phyloP scores from a whole-genome alignment of 2,113 vertebrate species.

The Odontesthes bonariensis region DNA sequence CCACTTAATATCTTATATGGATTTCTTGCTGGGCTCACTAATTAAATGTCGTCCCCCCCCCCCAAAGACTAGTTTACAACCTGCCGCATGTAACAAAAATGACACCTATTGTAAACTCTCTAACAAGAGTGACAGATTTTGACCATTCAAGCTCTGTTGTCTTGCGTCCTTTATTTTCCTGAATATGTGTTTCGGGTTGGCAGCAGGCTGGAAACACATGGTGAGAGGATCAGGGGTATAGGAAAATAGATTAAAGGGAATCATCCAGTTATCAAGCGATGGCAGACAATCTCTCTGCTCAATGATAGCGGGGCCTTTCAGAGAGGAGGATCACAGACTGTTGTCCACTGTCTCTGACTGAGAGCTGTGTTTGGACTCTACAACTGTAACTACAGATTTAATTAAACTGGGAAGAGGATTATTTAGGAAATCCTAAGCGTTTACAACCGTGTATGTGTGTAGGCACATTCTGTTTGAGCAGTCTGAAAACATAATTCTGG shows the following conservation, averaged over 20 bases:
- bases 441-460: conserved; percentile 30
- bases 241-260: conserved; percentile 80
- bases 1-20: no score
- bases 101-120: no score
- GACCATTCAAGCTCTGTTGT: no score
- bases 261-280: conserved; percentile 77
- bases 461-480: conserved; percentile 22
- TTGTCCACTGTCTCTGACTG: conserved; percentile 13
- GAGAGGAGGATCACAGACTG: conserved; percentile 38
- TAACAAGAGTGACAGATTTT: no score
- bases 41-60: no score
- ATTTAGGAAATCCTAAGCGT: conserved; percentile 52
- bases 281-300: conserved; percentile 75
- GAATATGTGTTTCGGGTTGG: conserved; percentile 9
- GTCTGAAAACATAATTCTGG: conserved; percentile 19
- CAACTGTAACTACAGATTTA: conserved; percentile 58
- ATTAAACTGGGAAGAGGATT: conserved; percentile 69
- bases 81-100: no score
- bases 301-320: conserved; percentile 70
- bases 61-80: no score
- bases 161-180: no score
- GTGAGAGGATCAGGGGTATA: conserved; percentile 69
- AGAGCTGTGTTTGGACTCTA: conserved; percentile 43
- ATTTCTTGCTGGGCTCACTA: no score
- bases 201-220: conserved; percentile 43